Evolutionary conservation across 2,888 invertebrate genomes (phyloP), one percentile per base, ranked within the genome.

Genomic region (Thymelicus lineola): DNA sequence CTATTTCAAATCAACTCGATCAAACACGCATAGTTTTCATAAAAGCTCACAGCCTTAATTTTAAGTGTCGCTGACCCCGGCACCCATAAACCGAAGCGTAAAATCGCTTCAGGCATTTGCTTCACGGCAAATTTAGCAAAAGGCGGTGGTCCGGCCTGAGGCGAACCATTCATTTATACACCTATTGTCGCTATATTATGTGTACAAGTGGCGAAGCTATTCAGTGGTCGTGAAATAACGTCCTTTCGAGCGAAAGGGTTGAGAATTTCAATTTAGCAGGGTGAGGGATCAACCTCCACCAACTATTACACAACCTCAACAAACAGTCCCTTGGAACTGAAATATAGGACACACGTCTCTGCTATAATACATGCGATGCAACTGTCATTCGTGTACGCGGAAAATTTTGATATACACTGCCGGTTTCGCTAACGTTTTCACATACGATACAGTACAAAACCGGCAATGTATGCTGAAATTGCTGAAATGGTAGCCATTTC

Each of bases 261-360:
- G 74, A 74, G 76, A 78, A 78, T 80, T 80, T 78, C 77, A 79
- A 80, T 80, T 79, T 79, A 71, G 73, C 73, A 66, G 68, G 71
- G 67, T 71, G 75, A 77, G 78, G 78, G 77, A 79, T 79, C 76
- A 74, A 73, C 71, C 76, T 75, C 72, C 71, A 76, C 75, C 77
- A 74, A 71, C 77, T 72, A 79, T 79, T 78, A 75, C 76, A 65
- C 73, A 73, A 75, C 77, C 77, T 78, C 75, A 73, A 76, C 77
- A 77, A 79, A 78, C 77, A 75, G 76, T 72, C 73, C 68, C 68
- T 62, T 68, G 61, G 53, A 67, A 67, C 61, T 68, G 61, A 62
- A 61, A 68, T 68, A 57, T 68, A 45, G 68, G 61, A 57, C 68
- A 68, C 62, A 53, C n/a, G 35, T 61, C 67, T 55, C 57, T 62